Base-by-base conservation (phyloP, 2,888 invertebrate species). In the Antheraea assamensis region DNA sequence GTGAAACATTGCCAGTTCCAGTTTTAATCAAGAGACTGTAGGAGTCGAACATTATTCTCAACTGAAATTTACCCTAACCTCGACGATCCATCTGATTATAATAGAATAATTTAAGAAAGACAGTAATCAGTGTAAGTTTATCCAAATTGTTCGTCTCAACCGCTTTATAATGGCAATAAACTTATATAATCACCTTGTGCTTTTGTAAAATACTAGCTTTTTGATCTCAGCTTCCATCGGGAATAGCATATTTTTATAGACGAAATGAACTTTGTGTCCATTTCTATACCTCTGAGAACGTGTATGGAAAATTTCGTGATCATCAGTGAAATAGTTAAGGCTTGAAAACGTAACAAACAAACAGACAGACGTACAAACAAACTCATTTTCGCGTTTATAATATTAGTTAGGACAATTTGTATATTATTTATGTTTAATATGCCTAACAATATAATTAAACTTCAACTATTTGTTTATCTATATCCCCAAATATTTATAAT, bases 61-160 rank as follows among this genome's bases (percentile, higher is more conserved):
- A 30, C 31, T 19, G 19, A 68, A 10, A 68, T 21, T n/a, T 24
- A n/a, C 35, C 3, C 24, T 58, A 58, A 10, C 19, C 30, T 66
- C 21, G 68, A 68, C 31, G 35, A 15, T n/a, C 73, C 71, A 74
- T 7, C 21, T 80, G 78, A 86, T 83, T 85, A 82, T 81, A 82
- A 80, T 77, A 80, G 81, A 82, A 30, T 64, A 64, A 83, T 83
- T 77, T 76, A 75, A 78, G 74, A 78, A 82, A 79, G 82, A 77
- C 76, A 78, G 74, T 78, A 76, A 82, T 83, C 83, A 83, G 85
- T 85, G 78, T 74, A 76, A 76, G 77, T 78, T 76, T 74, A 78
- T 83, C 81, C 82, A 82, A 82, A 78, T 68, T 19, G 21, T 35
- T 68, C 31, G 35, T 68, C 66, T 64, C 19, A 27, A 19, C 30